Base-by-base conservation (phyloP, 2,888 invertebrate species). In the Oithona nana region DNA sequence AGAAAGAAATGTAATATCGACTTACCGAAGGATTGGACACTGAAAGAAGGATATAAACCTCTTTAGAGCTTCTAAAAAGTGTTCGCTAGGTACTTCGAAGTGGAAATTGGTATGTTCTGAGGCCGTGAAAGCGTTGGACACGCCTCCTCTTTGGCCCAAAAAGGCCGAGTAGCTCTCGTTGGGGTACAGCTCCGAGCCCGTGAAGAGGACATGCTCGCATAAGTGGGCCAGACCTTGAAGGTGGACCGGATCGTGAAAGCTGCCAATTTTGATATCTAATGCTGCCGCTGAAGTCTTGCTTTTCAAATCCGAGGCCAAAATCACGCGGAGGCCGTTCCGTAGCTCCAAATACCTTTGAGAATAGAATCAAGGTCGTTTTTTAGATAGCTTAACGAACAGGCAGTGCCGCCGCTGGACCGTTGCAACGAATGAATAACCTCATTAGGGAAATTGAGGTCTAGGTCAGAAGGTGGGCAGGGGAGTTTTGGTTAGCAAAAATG, bases 161-260 rank as follows among this genome's bases (percentile, higher is more conserved):
- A 49, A 59, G 13, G 28, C 30, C 4, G 56, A 30, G 28, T 29
- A 62, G 26, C 31, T 29, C 31, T 62, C 62, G 20, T 56, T 56
- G 24, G 62, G 62, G 31, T 49, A 62, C 6, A 20, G 26, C 24
- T 62, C 62, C 1, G 62, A 62, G 24, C 62, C 62, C 6, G 62
- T 62, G 11, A 62, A 56, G 20, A 62, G 31, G 22, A 62, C 39
- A 28, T 62, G 62, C 20, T 62, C 62, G 24, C 52, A 54, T 6
- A 62, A 48, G 48, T 62, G 62, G 28, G 62, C 52, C 16, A 62
- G 39, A 4, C 62, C 62, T 56, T 59, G 59, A 20, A 59, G 59
- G 28, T 59, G 31, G 24, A 49, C 50, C 16, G 59, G 59, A 28
- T 59, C 59, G 8, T 16, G 20, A 29, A 59, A 59, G 59, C 59